Evolutionary conservation across 2,797 vertebrate genomes (phyloP).

Genomic region (Phrynocephalus forsythii): DNA sequence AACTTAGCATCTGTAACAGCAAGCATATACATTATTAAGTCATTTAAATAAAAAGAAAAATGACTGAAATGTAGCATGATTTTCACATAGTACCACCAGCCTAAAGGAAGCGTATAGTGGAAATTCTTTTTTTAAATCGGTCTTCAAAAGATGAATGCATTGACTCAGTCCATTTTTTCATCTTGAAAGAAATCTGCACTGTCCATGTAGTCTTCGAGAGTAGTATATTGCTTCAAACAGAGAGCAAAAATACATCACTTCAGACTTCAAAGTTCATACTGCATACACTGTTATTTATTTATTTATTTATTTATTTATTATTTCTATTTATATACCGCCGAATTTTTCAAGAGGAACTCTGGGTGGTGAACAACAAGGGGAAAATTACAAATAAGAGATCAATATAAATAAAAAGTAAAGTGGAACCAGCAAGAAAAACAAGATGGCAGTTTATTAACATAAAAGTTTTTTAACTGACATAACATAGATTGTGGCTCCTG

Average conservation of each 20-base stretch:
- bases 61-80: neutral
- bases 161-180: conserved; percentile 81
- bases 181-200: conserved; percentile 85
- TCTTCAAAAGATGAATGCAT: conserved; percentile 55
- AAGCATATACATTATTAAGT: conserved; percentile 26
- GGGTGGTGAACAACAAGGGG: too few relatives aligned
- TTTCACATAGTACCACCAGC: neutral
- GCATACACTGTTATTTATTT: too few relatives aligned
- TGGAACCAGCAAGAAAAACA: too few relatives aligned
- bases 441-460: too few relatives aligned
- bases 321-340: too few relatives aligned
- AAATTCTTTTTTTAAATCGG: conserved; percentile 41
- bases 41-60: conserved; percentile 1
- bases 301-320: too few relatives aligned
- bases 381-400: too few relatives aligned
- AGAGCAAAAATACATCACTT: conserved; percentile 50
- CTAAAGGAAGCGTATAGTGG: neutral
- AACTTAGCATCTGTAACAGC: conserved; percentile 45
- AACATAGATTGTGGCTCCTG: neutral
- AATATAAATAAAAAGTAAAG: too few relatives aligned
- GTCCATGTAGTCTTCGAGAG: conserved; percentile 79
- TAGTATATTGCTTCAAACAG: conserved; percentile 77
- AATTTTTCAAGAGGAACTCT: too few relatives aligned
- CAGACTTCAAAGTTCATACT: neutral
- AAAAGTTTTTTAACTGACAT: neutral